These are phyloP conservation scores for Pseudomyrmex concolor DNA, from an alignment of 1,140 invertebrate genomes.

Conservation along the genomic window DNA sequence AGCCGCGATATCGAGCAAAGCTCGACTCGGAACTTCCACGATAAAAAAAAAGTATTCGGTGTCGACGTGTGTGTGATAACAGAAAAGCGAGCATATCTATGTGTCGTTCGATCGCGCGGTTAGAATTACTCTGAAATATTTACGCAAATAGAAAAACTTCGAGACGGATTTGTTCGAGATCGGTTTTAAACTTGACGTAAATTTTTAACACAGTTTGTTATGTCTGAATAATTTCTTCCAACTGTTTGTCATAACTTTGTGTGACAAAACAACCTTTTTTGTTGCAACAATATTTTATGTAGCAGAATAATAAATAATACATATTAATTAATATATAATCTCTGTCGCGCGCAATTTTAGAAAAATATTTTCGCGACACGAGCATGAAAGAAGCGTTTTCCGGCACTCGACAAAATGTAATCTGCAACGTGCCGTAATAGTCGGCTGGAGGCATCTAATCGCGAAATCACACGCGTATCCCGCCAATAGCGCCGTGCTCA, in stretches of 20 bases:
- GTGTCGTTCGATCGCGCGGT: not conserved
- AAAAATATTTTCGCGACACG: too few species aligned
- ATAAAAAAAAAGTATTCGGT: not conserved
- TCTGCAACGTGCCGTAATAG: not conserved
- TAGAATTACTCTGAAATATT: not conserved
- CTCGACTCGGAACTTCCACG: not conserved
- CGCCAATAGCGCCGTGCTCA: conserved; percentile 13
- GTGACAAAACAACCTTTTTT: too few species aligned
- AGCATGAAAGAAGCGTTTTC: not conserved
- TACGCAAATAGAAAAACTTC: too few species aligned
- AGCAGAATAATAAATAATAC: too few species aligned
- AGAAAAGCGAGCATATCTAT: not conserved
- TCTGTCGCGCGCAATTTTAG: too few species aligned
- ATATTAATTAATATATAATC: too few species aligned
- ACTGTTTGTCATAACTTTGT: not conserved
- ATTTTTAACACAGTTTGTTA: too few species aligned
- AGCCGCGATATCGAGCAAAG: not conserved
- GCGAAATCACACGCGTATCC: not conserved
- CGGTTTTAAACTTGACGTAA: too few species aligned
- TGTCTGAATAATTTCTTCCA: too few species aligned
- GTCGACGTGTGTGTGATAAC: too few species aligned
- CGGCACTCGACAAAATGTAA: not conserved
- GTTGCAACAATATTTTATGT: too few species aligned
- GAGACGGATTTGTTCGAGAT: too few species aligned
- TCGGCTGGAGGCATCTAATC: conserved; percentile 2